Conservation (phyloP, 2,113 vertebrate species). For the Barbus barbus region DNA sequence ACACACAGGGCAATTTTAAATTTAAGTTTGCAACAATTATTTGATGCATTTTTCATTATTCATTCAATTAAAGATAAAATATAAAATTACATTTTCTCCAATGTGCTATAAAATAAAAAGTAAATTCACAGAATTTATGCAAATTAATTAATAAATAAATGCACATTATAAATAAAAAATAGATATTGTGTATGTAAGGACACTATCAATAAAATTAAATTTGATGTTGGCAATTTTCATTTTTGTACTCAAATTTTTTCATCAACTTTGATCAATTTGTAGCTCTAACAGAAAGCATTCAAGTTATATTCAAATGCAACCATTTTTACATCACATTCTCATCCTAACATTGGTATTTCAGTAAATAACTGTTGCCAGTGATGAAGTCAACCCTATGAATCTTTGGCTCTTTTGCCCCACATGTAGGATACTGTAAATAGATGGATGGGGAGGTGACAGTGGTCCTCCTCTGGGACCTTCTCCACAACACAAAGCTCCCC, state of each 20-base stretch:
- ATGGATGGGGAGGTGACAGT: background rate
- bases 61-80: too few relatives aligned
- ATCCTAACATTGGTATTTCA: background rate
- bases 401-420: constrained; percentile 40
- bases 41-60: too few relatives aligned
- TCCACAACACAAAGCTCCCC: constrained; percentile 1
- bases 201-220: too few relatives aligned
- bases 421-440: too few relatives aligned
- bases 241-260: background rate
- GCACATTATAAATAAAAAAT: too few relatives aligned
- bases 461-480: constrained; percentile 22
- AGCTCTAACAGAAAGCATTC: background rate
- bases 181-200: too few relatives aligned
- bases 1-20: too few relatives aligned
- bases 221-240: background rate
- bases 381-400: constrained; percentile 18
- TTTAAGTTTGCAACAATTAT: too few relatives aligned
- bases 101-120: too few relatives aligned
- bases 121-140: background rate
- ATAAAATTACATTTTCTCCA: background rate
- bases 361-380: constrained; percentile 8
- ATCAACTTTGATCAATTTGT: background rate
- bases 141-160: too few relatives aligned
- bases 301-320: background rate
- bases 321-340: background rate